A percentile compares a stretch with the other conserved stretches of the same genome.
Evolutionary conservation across 2,113 vertebrate species (phyloP).

Genomic region (Burhinus oedicnemus): DNA sequence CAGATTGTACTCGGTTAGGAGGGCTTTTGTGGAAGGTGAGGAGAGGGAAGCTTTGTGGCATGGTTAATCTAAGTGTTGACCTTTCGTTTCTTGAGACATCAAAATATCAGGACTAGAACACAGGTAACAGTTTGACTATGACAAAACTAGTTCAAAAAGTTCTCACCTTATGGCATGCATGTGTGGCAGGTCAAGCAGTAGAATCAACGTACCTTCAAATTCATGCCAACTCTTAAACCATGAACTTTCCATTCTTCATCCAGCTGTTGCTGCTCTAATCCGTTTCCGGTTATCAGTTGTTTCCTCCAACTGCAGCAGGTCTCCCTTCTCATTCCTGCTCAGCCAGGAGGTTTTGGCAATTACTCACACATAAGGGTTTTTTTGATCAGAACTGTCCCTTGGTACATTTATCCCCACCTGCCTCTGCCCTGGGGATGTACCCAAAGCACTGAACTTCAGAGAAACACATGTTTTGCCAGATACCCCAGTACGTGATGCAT

Average conservation of each 20-base stretch:
- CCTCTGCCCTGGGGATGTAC: background rate
- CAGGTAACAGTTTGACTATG: background rate
- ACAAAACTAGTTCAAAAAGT: background rate
- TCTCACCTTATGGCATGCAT: background rate
- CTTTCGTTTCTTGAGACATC: background rate
- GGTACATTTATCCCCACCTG: fast-evolving
- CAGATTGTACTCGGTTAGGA: background rate
- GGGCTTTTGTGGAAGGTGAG: background rate
- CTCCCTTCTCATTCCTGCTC: background rate
- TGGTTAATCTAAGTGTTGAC: background rate
- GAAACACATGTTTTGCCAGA: fast-evolving
- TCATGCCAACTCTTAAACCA: background rate
- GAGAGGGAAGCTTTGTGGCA: background rate
- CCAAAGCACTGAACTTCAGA: background rate
- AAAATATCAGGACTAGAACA: background rate
- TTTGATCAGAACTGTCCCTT: background rate
- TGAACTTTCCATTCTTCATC: background rate
- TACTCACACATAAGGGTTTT: background rate
- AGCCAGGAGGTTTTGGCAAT: background rate
- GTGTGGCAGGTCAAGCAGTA: background rate
- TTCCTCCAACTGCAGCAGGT: background rate
- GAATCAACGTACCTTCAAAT: background rate
- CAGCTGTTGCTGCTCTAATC: background rate
- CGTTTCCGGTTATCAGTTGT: background rate
- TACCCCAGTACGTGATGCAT: fast-evolving